These are phyloP conservation scores for Diprion similis DNA, from an alignment of 1,140 invertebrate species.

Conservation along the genomic window DNA sequence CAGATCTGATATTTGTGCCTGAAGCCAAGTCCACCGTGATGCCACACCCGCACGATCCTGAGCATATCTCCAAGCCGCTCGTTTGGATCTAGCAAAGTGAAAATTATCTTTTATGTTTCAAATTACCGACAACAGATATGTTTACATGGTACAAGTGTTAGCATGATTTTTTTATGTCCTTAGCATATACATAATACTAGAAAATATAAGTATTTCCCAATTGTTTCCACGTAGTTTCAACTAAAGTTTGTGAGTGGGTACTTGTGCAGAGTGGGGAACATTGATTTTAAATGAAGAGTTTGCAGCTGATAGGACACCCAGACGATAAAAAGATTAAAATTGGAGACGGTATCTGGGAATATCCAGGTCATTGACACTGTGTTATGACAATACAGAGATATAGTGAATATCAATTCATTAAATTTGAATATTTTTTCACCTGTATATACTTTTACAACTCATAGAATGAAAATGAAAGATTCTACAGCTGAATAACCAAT, in stretches of 20 bases:
- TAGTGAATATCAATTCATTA: not conserved
- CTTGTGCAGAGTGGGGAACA: too few relatives aligned
- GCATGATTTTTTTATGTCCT: not conserved
- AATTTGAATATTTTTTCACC: not conserved
- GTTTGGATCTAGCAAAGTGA: constrained; percentile 72
- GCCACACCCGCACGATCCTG: constrained; percentile 81
- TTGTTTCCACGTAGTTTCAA: not conserved
- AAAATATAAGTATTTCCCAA: constrained; percentile 11
- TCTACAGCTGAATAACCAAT: not conserved
- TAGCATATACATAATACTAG: too few relatives aligned
- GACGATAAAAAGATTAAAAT: not conserved
- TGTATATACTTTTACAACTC: not conserved
- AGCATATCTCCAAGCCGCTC: constrained; percentile 86
- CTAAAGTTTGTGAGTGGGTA: not conserved
- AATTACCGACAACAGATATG: constrained; percentile 2
- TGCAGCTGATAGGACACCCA: not conserved
- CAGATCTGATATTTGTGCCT: constrained; percentile 89
- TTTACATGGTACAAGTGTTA: constrained; percentile 20
- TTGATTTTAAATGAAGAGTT: not conserved
- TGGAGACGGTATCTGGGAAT: not conserved
- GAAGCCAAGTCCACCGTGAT: constrained; percentile 89
- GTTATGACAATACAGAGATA: not conserved
- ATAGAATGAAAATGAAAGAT: not conserved
- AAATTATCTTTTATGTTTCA: not conserved
- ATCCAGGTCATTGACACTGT: not conserved